Percentiles rank a stretch among this genome's conserved stretches.
These are phyloP conservation scores for Drosophila fuyamai DNA, from an alignment of 1,140 invertebrate species.

Conservation along the genomic window DNA sequence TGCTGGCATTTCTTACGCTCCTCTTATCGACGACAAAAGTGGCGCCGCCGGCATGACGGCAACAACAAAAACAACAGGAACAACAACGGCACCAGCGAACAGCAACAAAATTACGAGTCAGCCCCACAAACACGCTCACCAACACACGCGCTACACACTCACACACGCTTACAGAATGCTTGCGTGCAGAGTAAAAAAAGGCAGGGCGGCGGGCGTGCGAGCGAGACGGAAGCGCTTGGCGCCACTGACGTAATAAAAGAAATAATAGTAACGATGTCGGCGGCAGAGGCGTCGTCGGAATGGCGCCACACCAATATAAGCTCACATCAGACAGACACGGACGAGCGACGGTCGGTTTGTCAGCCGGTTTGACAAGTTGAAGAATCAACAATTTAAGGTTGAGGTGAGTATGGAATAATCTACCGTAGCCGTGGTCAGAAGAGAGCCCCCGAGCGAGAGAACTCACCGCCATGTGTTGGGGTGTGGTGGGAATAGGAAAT, in stretches of 20 bases:
- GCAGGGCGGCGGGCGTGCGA: slow-evolving; percentile 59
- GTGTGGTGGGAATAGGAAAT: slow-evolving; percentile 29
- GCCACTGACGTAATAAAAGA: slow-evolving; percentile 85
- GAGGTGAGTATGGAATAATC: slow-evolving; percentile 68
- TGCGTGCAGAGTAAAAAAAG: slow-evolving; percentile 66
- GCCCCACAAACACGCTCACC: slow-evolving; percentile 54
- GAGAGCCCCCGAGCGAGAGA: slow-evolving; percentile 30
- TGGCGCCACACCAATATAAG: slow-evolving; percentile 84
- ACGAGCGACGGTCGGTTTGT: slow-evolving; percentile 70
- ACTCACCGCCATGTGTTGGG: slow-evolving; percentile 1
- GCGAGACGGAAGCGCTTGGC: slow-evolving; percentile 74
- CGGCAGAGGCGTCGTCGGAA: slow-evolving; percentile 70
- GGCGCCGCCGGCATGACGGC: slow-evolving; percentile 77
- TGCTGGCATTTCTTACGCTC: slow-evolving; percentile 78
- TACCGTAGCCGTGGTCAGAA: slow-evolving; percentile 33
- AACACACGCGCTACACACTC: slow-evolving; percentile 27
- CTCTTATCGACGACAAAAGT: slow-evolving; percentile 80
- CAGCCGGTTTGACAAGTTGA: slow-evolving; percentile 82
- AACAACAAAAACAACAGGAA: slow-evolving; percentile 43
- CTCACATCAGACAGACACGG: slow-evolving; percentile 79
- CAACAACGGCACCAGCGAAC: slow-evolving; percentile 11
- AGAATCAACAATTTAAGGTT: slow-evolving; percentile 83
- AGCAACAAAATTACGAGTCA: slow-evolving; percentile 50
- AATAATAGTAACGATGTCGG: slow-evolving; percentile 84
- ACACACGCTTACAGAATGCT: slow-evolving; percentile 57